Evolutionary conservation across 2,797 vertebrate species (phyloP).

Genomic region (Gymnothorax javanicus): DNA sequence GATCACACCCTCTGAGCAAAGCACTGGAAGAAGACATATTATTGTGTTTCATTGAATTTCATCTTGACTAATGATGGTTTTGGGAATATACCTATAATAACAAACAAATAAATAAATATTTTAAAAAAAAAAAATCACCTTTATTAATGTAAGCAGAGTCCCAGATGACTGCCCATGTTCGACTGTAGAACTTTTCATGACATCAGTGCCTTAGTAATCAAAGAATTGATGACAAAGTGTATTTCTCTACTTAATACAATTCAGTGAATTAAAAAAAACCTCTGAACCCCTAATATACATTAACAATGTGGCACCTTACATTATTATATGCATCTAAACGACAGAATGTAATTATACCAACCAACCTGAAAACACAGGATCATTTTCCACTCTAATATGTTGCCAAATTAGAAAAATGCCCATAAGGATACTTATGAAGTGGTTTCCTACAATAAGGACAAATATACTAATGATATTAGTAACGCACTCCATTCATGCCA

Average conservation of each 20-base stretch:
- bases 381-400: not conserved
- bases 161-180: not conserved
- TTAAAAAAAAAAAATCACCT: not conserved
- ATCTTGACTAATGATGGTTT: not conserved
- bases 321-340: not conserved
- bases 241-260: not conserved
- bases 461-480: not conserved
- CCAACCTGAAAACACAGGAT: not conserved
- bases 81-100: not conserved
- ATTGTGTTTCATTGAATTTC: not conserved
- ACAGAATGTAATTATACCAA: slow-evolving; percentile 1
- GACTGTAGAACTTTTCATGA: not conserved
- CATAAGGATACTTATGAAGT: not conserved
- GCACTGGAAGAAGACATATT: not conserved
- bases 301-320: not conserved
- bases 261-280: not conserved
- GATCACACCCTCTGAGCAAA: not conserved
- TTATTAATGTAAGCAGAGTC: not conserved
- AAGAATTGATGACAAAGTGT: not conserved
- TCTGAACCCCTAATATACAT: not conserved
- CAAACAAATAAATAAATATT: no score
- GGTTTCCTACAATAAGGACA: slow-evolving; percentile 2
- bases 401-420: not conserved
- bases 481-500: not conserved
- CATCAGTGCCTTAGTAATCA: not conserved